Evolutionary conservation across 1,140 invertebrate genomes (phyloP).

Genomic region (Leptinotarsa defecta): DNA sequence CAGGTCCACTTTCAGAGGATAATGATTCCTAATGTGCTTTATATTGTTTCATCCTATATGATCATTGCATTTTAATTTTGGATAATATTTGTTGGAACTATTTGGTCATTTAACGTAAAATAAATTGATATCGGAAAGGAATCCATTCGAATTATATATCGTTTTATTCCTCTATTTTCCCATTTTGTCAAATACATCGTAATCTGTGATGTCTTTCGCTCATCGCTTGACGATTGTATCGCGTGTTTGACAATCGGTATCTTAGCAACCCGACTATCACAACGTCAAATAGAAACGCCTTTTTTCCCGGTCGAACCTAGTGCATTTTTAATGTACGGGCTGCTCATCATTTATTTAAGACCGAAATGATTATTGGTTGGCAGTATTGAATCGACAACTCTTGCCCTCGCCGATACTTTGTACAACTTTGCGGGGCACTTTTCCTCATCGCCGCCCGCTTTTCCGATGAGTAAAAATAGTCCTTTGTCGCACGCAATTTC

Average conservation of each 20-base stretch:
- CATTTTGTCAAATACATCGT: conserved; percentile 27
- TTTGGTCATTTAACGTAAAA: too few species aligned
- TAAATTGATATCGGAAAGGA: too few species aligned
- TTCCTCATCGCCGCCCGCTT: not conserved
- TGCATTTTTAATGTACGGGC: conserved; percentile 47
- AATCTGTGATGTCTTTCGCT: conserved; percentile 41
- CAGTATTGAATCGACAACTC: conserved; percentile 37
- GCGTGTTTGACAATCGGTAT: conserved; percentile 43
- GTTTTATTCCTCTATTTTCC: not conserved
- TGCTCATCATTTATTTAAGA: conserved; percentile 48
- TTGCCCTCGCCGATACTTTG: conserved; percentile 31
- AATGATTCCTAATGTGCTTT: too few species aligned
- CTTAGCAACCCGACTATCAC: conserved; percentile 48
- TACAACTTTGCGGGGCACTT: conserved; percentile 22
- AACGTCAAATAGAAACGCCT: conserved; percentile 43
- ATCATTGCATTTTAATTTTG: too few species aligned
- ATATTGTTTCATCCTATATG: too few species aligned
- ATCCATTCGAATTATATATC: not conserved
- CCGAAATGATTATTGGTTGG: conserved; percentile 49
- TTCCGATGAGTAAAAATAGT: conserved; percentile 16
- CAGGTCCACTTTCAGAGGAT: too few species aligned
- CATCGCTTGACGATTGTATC: conserved; percentile 49
- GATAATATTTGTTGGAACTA: too few species aligned
- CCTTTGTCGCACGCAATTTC: conserved; percentile 39
- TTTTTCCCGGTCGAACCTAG: conserved; percentile 31